A percentile compares a stretch with the other conserved stretches of the same genome.
phyloP scores from a whole-genome alignment of 1,140 invertebrate species.

The Saccostrea echinata region DNA sequence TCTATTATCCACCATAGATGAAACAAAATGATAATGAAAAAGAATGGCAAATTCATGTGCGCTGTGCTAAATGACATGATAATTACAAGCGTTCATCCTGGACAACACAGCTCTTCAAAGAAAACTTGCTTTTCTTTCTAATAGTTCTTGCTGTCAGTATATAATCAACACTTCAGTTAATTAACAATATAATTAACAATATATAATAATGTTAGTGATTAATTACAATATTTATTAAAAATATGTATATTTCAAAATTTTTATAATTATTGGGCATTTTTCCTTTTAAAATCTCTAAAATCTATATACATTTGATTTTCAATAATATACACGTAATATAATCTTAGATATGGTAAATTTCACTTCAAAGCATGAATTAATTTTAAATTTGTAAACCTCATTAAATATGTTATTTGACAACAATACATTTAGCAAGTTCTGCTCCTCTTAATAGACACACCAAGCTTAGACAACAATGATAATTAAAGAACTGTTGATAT shows the following conservation, averaged over 20 bases:
- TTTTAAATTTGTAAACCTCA: not conserved
- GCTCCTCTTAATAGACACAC: not conserved
- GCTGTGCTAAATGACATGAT: not conserved
- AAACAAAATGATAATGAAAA: not conserved
- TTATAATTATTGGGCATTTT: too few relatives aligned
- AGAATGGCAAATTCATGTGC: not conserved
- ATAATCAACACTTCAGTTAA: not conserved
- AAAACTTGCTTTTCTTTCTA: not conserved
- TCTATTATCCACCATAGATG: not conserved
- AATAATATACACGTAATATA: not conserved
- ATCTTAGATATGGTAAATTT: not conserved
- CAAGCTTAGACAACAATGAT: not conserved
- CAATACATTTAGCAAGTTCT: not conserved
- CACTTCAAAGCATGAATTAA: not conserved
- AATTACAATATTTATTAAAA: not conserved
- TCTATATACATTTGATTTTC: not conserved
- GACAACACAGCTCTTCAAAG: not conserved
- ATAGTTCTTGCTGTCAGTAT: not conserved
- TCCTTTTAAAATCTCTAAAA: too few relatives aligned
- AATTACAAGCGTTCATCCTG: not conserved
- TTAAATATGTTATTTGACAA: not conserved
- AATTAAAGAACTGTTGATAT: not conserved
- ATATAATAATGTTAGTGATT: too few relatives aligned
- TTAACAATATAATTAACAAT: not conserved
- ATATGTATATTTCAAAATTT: too few relatives aligned